phyloP scores from a whole-genome alignment of 2,888 invertebrate species.

The Galerucella pusilla region DNA sequence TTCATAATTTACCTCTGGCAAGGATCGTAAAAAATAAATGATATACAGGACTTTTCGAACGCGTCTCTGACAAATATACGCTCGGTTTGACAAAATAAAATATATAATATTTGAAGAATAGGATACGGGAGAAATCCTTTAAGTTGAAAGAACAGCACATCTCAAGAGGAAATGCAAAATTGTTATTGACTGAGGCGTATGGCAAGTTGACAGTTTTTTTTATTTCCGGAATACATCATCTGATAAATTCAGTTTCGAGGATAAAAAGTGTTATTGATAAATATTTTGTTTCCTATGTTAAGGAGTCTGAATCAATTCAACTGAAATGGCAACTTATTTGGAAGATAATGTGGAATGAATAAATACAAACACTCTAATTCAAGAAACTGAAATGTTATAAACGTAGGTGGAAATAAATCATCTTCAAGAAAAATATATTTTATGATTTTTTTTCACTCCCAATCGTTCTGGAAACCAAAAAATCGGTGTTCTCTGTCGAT shows the following conservation, averaged over 20 bases:
- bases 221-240: not conserved
- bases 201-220: not conserved
- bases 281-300: no score
- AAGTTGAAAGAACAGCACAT: constrained; percentile 14
- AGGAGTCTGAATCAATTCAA: no score
- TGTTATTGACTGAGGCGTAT: not conserved
- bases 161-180: not conserved
- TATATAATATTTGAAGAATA: constrained; percentile 21
- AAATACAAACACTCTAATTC: no score
- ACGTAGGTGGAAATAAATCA: no score
- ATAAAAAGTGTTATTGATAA: no score
- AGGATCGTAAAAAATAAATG: constrained; percentile 31
- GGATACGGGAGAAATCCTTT: constrained; percentile 13
- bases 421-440: no score
- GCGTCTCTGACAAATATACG: constrained; percentile 28
- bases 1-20: constrained; percentile 35
- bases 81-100: constrained; percentile 32
- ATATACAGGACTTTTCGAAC: constrained; percentile 29
- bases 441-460: no score
- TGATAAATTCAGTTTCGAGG: not conserved
- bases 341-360: no score
- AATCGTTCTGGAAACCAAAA: no score
- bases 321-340: no score
- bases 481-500: no score
- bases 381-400: no score